Evolutionary conservation across 2,113 vertebrate genomes (phyloP).

Genomic region (Mellivora capensis): DNA sequence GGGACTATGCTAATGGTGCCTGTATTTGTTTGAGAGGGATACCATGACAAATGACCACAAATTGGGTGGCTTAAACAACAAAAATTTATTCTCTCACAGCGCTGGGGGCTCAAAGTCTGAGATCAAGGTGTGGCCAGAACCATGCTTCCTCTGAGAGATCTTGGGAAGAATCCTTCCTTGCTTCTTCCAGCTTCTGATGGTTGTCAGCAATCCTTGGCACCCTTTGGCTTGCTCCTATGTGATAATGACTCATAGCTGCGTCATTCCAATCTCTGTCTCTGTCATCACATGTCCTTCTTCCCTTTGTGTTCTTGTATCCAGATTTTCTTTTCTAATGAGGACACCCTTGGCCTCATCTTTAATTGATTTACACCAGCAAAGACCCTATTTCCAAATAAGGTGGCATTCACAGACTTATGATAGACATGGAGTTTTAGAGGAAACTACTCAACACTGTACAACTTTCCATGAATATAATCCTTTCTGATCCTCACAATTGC

Average conservation of each 20-base stretch:
- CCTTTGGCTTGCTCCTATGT: not conserved
- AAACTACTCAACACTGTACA: not conserved
- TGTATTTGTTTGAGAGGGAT: not conserved
- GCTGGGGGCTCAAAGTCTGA: not conserved
- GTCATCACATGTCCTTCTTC: rapidly evolving
- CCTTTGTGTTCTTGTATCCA: not conserved
- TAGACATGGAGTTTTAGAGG: not conserved
- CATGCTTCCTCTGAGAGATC: rapidly evolving
- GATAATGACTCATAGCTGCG: not conserved
- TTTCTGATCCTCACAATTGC: not conserved
- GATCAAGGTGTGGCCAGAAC: not conserved
- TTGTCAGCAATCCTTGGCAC: not conserved
- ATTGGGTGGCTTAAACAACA: not conserved
- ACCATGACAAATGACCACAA: not conserved
- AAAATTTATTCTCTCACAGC: not conserved
- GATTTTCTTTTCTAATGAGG: not conserved
- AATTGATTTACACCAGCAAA: not conserved
- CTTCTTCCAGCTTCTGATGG: not conserved
- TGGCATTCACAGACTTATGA: too few relatives aligned
- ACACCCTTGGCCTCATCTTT: not conserved
- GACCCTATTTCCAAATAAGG: not conserved
- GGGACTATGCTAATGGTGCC: not conserved
- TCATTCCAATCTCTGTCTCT: not conserved
- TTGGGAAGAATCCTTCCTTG: rapidly evolving
- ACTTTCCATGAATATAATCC: not conserved